Evolutionary conservation across 1,140 invertebrate species (phyloP).

Genomic region (Brachionus manjavacas): DNA sequence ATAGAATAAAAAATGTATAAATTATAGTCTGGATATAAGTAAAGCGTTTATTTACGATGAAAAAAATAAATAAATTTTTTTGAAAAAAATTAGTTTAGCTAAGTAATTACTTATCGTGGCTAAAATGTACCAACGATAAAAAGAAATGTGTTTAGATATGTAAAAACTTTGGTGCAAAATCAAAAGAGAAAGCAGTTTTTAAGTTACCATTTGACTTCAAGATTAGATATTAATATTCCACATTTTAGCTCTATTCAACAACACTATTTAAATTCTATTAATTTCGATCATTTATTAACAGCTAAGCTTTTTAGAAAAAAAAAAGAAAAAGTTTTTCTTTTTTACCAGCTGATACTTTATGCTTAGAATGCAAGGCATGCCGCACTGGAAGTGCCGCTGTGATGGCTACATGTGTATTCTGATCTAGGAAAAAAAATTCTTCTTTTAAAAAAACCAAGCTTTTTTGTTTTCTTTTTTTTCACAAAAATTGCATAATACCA

Average conservation of each 20-base stretch:
- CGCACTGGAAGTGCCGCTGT: not conserved
- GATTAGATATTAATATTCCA: not conserved
- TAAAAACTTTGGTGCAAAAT: not conserved
- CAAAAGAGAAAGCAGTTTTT: not conserved
- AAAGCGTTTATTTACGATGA: conserved; percentile 52
- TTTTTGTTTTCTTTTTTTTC: not conserved
- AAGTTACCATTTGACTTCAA: not conserved
- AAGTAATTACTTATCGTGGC: conserved; percentile 2
- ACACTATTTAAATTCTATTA: too few relatives aligned
- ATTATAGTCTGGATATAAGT: not conserved
- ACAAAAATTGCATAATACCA: not conserved
- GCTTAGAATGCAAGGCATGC: not conserved
- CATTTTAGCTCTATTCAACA: not conserved
- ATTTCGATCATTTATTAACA: not conserved
- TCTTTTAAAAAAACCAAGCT: not conserved
- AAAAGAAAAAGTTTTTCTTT: too few relatives aligned
- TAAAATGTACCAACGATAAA: not conserved
- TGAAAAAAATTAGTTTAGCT: not conserved
- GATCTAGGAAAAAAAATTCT: not conserved
- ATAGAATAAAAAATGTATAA: not conserved
- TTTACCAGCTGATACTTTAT: not conserved
- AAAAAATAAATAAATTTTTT: not conserved
- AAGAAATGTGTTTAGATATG: not conserved
- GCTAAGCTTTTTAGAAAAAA: not conserved
- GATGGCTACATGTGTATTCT: not conserved